A percentile compares a stretch with the other conserved stretches of the same genome.
These are phyloP conservation scores for Drosophila acutilabella DNA, from an alignment of 2,888 invertebrate species.

Conservation along the genomic window DNA sequence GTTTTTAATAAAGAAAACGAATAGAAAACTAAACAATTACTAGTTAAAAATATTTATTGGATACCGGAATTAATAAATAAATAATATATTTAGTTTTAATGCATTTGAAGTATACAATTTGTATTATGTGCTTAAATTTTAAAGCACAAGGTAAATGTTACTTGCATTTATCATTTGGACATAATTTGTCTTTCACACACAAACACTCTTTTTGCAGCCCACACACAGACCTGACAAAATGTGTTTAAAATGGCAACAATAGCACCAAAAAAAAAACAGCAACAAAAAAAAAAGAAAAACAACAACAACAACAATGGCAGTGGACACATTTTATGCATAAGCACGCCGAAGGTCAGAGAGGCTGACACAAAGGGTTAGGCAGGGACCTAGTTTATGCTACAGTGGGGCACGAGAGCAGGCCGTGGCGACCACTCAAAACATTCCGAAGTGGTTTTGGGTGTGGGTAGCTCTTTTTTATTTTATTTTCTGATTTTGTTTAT, in stretches of 20 bases:
- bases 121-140: not conserved
- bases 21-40: too few relatives aligned
- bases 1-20: too few relatives aligned
- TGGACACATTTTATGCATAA: constrained; percentile 60
- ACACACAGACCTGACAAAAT: constrained; percentile 11
- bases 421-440: constrained; percentile 45
- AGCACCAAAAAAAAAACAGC: constrained; percentile 1
- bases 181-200: constrained; percentile 25
- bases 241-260: constrained; percentile 18
- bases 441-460: constrained; percentile 19
- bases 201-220: constrained; percentile 6
- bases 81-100: too few relatives aligned
- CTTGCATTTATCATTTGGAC: constrained; percentile 44
- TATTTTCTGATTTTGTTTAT: too few relatives aligned
- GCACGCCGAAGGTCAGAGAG: constrained; percentile 63
- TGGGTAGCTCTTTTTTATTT: not conserved
- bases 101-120: not conserved
- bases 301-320: constrained; percentile 23
- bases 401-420: constrained; percentile 6
- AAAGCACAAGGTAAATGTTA: constrained; percentile 4
- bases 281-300: constrained; percentile 5
- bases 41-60: too few relatives aligned
- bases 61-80: too few relatives aligned
- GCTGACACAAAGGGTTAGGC: constrained; percentile 46
- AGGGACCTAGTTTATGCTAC: constrained; percentile 1